Conservation (phyloP, 2,797 vertebrate species). For the Numenius phaeopus region DNA sequence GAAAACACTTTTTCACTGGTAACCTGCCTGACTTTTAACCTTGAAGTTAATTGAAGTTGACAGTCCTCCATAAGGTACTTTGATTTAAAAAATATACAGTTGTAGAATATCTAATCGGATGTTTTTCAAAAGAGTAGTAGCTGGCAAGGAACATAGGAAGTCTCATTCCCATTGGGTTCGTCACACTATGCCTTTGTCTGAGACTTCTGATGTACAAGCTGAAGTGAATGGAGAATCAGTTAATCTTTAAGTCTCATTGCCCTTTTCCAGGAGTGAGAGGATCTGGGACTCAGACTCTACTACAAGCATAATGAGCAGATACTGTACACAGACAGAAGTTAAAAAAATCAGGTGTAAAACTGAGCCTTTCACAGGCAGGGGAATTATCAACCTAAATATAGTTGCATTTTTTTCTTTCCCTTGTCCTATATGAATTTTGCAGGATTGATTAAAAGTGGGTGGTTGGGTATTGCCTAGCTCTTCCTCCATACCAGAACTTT, state of each 20-base stretch:
- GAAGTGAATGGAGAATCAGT: neutral
- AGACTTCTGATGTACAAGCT: neutral
- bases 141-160: neutral
- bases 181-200: neutral
- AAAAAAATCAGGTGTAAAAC: neutral
- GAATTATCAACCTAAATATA: neutral
- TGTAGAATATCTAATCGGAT: neutral
- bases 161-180: neutral
- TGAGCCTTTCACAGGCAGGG: neutral
- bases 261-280: neutral
- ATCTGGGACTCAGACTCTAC: neutral
- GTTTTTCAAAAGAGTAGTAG: neutral
- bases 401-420: neutral
- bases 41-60: neutral
- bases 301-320: neutral
- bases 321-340: neutral
- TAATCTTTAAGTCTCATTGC: neutral
- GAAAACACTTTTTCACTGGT: neutral
- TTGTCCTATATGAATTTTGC: neutral
- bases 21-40: slow-evolving; percentile 5
- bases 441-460: neutral
- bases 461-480: neutral
- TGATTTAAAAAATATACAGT: neutral
- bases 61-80: neutral
- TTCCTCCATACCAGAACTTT: neutral